Conservation (phyloP, 2,888 invertebrate genomes). For the Gandaritis pyraliata region DNA sequence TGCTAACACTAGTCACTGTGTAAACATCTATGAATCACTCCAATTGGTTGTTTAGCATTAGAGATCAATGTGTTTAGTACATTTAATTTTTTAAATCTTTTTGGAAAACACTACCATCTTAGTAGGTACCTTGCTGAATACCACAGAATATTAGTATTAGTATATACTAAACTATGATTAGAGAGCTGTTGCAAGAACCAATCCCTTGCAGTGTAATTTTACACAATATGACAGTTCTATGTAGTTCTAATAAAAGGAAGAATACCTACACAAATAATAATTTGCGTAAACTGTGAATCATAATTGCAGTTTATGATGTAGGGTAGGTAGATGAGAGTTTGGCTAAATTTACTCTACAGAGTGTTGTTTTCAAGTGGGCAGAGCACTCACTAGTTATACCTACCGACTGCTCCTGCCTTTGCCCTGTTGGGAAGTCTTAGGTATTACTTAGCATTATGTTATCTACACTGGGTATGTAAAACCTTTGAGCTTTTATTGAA, state of each 20-base stretch:
- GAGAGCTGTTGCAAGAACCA: too few relatives aligned
- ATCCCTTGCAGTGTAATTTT: too few relatives aligned
- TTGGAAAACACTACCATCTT: too few relatives aligned
- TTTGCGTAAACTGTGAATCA: not conserved
- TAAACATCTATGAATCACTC: slow-evolving; percentile 34
- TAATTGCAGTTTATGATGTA: not conserved
- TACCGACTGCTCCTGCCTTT: not conserved
- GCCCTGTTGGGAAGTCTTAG: not conserved
- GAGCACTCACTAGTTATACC: not conserved
- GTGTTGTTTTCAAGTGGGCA: not conserved
- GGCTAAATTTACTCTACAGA: not conserved
- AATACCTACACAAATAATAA: not conserved
- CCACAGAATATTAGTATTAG: too few relatives aligned
- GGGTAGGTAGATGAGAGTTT: not conserved
- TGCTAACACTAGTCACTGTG: slow-evolving; percentile 27
- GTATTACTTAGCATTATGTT: not conserved
- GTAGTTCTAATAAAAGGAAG: too few relatives aligned
- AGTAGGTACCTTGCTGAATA: too few relatives aligned
- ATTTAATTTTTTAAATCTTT: not conserved
- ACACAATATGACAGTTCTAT: too few relatives aligned
- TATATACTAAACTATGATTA: too few relatives aligned
- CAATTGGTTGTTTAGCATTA: slow-evolving; percentile 9
- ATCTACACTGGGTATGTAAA: too few relatives aligned
- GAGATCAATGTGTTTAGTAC: not conserved
- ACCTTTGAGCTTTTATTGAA: too few relatives aligned